Evolutionary conservation across 2,888 invertebrate genomes (phyloP), one percentile per base, ranked within the genome.

Genomic region (Flabesymbios commensalis): DNA sequence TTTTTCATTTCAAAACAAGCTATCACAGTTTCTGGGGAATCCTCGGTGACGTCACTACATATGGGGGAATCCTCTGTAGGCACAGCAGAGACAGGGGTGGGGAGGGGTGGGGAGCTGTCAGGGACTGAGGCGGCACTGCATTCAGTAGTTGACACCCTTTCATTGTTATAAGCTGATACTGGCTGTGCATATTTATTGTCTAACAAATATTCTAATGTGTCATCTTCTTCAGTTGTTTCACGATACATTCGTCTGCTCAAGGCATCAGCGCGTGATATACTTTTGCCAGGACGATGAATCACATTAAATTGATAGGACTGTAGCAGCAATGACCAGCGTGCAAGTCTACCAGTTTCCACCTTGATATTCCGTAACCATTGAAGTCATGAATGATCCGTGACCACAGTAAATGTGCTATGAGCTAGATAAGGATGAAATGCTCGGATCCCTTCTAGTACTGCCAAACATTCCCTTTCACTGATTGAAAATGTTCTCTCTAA

Each of bases 401-500:
- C 49, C 3, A 69, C 64, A 1, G 49, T 56, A 51, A 72, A 72
- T 5, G 5, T 7, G 19, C 58, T 59, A 7, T 55, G 53, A n/a
- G 67, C 51, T 17, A 72, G 48, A 39, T 66, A 72, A 19, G 57
- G 43, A 3, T 61, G 54, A 39, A 63, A 72, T 7, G 54, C 41
- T 36, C 65, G 63, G 19, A 72, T 54, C n/a, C 64, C 69, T 56
- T 67, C 70, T 7, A 69, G 63, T 7, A 69, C 32, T 3, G 69
- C 69, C 26, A 70, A 41, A 29, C 64, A 59, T 64, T 70, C 70
- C 39, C 55, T 19, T 31, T 70, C 67, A 39, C 45, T 59, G 10
- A 65, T 62, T n/a, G 57, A 31, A 33, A 52, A 70, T 24, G 48
- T 59, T 33, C 48, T 61, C 57, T 70, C 65, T 26, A 55, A 42